Base-by-base conservation (phyloP, 2,888 invertebrate genomes). In the Therioaphis trifolii region DNA sequence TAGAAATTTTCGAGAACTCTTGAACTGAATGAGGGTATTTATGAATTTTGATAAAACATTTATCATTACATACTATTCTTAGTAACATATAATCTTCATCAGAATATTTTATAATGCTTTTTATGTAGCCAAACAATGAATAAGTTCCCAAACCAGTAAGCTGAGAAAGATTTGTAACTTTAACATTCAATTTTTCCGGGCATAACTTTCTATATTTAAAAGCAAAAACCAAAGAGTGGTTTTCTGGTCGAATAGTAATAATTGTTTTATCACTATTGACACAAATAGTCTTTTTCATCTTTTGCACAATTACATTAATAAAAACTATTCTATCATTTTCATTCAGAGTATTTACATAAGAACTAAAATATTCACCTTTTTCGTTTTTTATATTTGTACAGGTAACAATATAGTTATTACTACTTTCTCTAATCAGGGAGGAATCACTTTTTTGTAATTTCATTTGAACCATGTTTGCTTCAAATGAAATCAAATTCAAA, bases 311-410 rank as follows among this genome's bases (percentile, higher is more conserved):
- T 29, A 35, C 80, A 21, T 80, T 21, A 46, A 49, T 46, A 9
- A 80, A 3, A 29, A 80, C 4, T 11, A 80, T 58, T 72, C 21
- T 58, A 49, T 80, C 49, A 35, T 72, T n/a, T 29, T 27, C 2
- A 49, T 5, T 5, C 35, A 72, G 49, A 80, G 3, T 27, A 49
- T 71, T 1, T 11, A 79, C 15, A 15, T 58, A 43, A 4, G 55
- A 43, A 49, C 79, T 79, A 3, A 79, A 71, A 58, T 18, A 7
- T 27, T 79, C 55, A 7, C 24, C 49, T 2, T 63, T 35, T 35
- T 72, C n/a, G 18, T 80, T 80, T 72, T 72, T 72, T 1, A 72
- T 43, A 24, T 80, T 61, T 3, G 63, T 24, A 61, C 35, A 72
- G n/a, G 12, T 46, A n/a, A 80, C 49, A 61, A 40, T 4, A 35